Conservation (phyloP, 2,113 vertebrate genomes). For the Caretta caretta region DNA sequence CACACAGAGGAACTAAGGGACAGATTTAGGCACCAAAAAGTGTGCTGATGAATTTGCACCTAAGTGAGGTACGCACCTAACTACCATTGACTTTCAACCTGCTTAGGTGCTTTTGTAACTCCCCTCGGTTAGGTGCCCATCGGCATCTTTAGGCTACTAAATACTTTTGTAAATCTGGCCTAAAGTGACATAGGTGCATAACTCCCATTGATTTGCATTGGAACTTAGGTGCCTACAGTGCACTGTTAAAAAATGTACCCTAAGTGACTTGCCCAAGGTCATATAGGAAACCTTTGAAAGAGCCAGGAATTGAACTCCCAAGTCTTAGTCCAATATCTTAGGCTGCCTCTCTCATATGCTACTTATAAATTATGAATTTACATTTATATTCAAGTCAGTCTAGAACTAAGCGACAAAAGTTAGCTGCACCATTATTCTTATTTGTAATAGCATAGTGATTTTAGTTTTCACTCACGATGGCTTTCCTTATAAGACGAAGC, state of each 20-base stretch:
- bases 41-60: too few species aligned
- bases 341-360: not conserved
- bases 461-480: not conserved
- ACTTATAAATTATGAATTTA: not conserved
- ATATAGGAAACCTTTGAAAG: not conserved
- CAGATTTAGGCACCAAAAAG: too few species aligned
- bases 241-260: not conserved
- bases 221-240: not conserved
- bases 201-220: not conserved
- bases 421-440: not conserved
- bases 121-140: too few species aligned
- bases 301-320: not conserved
- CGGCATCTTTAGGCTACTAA: too few species aligned
- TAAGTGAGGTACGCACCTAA: not conserved
- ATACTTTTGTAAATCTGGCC: too few species aligned
- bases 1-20: too few species aligned
- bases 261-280: not conserved
- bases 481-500: not conserved
- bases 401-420: not conserved
- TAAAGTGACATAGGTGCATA: not conserved
- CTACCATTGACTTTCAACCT: not conserved
- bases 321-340: not conserved
- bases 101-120: not conserved
- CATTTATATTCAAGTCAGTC: fast-evolving
- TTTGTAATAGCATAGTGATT: fast-evolving